A percentile compares a stretch with the other conserved stretches of the same genome.
Evolutionary conservation across 1,140 invertebrate species (phyloP).

Genomic region (Nephila pilipes): DNA sequence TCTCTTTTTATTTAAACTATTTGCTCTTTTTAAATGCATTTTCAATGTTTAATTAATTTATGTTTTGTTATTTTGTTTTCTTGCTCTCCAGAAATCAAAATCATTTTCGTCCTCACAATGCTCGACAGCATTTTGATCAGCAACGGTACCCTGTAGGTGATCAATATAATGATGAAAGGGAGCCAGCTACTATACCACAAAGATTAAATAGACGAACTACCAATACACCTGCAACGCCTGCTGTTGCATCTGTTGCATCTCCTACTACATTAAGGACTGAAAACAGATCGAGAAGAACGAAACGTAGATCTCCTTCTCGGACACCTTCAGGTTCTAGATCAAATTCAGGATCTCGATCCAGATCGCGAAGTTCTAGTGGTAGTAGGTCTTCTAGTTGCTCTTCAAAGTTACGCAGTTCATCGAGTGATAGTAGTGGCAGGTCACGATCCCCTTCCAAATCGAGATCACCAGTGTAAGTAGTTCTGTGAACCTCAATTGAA

Average conservation of each 20-base stretch:
- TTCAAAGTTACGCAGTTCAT: constrained; percentile 77
- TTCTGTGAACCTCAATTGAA: background rate
- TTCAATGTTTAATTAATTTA: too few species aligned
- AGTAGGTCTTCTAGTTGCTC: constrained; percentile 77
- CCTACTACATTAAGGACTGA: constrained; percentile 76
- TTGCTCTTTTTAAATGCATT: too few species aligned
- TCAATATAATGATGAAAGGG: constrained; percentile 77
- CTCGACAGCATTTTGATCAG: constrained; percentile 77
- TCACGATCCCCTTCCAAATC: constrained; percentile 79
- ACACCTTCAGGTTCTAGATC: constrained; percentile 83
- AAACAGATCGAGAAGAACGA: constrained; percentile 78
- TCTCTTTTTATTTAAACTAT: too few species aligned
- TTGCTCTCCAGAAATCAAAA: constrained; percentile 73
- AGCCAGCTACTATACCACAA: constrained; percentile 57
- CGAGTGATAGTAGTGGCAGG: constrained; percentile 75
- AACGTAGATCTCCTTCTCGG: constrained; percentile 80
- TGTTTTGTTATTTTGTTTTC: background rate
- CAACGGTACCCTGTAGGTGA: constrained; percentile 75
- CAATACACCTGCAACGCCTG: constrained; percentile 76
- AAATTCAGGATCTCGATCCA: constrained; percentile 77
- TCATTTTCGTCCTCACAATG: constrained; percentile 77
- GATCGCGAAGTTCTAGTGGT: constrained; percentile 77
- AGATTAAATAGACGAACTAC: constrained; percentile 68
- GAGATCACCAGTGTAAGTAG: constrained; percentile 78
- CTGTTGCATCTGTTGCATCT: constrained; percentile 77